Evolutionary conservation across 2,113 vertebrate genomes (phyloP), one percentile per base, ranked within the genome.

Genomic region (Geothlypis trichas): DNA sequence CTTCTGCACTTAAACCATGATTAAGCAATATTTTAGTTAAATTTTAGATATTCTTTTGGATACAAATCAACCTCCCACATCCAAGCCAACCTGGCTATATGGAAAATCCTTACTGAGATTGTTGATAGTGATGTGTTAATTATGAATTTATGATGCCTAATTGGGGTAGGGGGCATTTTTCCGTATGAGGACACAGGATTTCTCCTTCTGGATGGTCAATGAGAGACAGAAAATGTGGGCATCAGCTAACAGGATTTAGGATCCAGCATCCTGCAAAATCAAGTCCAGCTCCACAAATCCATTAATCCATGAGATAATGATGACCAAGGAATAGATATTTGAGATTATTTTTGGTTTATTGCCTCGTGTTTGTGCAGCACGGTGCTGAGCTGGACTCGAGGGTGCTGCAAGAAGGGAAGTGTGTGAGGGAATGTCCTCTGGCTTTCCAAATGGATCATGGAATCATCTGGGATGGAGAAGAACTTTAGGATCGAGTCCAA

Each of bases 131-230:
- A 17, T 47, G 7, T 24, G 15, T 59, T 42, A 31, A 18, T 54
- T 66, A 21, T 10, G 5, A 4, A 9, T n/a, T 13, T 28, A 5
- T 15, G 3, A 21, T 26, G 13, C 2, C 12, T 84, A 13, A 7
- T 4, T 55, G 26, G 8, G 31, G 11, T 14, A 15, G 33, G 22
- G 26, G 13, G 41, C 4, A 4, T 42, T 71, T 76, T 72, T 73
- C 37, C 10, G 3, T 31, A 0, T 11, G 31, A 3, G 6, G 4
- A 7, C 4, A 1, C 4, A 16, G 7, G 2, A 2, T 11, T 16
- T 62, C 37, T 81, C 7, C 33, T 37, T 15, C 33, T 35, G 73
- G 5, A 5, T 42, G 35, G 14, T 26, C 2, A 19, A 0, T 27
- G 35, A 58, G 63, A 8, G 35, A 26, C 5, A 7, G 0, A 22